phyloP scores from a whole-genome alignment of 1,140 invertebrate species.

The Odontomachus brunneus region DNA sequence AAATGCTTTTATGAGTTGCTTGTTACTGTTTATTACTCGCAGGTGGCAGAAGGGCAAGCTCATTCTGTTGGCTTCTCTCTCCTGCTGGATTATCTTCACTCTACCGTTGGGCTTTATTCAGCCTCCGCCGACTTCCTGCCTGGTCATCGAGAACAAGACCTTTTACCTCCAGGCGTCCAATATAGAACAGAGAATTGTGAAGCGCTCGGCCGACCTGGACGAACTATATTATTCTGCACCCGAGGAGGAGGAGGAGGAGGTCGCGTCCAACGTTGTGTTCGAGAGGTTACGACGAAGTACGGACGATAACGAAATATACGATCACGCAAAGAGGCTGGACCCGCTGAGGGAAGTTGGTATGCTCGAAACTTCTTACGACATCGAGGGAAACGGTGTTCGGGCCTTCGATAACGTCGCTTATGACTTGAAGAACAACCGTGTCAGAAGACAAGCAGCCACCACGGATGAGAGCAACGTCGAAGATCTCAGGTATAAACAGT shows the following conservation, averaged over 20 bases:
- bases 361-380: background rate
- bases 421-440: constrained; percentile 60
- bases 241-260: constrained; percentile 76
- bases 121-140: constrained; percentile 95
- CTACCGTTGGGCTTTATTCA: constrained; percentile 97
- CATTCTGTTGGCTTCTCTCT: constrained; percentile 95
- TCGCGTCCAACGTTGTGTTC: constrained; percentile 81
- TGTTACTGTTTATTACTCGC: constrained; percentile 40
- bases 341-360: background rate
- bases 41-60: constrained; percentile 95
- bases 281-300: constrained; percentile 75
- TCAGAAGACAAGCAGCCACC: constrained; percentile 53
- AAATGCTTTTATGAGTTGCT: background rate
- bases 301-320: constrained; percentile 53
- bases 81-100: constrained; percentile 98
- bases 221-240: constrained; percentile 63
- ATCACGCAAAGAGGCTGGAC: background rate
- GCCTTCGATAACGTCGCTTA: background rate
- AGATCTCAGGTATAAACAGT: constrained; percentile 54
- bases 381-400: constrained; percentile 7
- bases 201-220: constrained; percentile 74
- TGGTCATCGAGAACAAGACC: constrained; percentile 90
- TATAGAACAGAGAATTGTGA: constrained; percentile 77
- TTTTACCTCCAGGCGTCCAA: constrained; percentile 81
- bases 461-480: constrained; percentile 54